A percentile compares a stretch with the other conserved stretches of the same genome.
phyloP scores from a whole-genome alignment of 1,140 invertebrate genomes.

The Schlechtendalia chinensis region DNA sequence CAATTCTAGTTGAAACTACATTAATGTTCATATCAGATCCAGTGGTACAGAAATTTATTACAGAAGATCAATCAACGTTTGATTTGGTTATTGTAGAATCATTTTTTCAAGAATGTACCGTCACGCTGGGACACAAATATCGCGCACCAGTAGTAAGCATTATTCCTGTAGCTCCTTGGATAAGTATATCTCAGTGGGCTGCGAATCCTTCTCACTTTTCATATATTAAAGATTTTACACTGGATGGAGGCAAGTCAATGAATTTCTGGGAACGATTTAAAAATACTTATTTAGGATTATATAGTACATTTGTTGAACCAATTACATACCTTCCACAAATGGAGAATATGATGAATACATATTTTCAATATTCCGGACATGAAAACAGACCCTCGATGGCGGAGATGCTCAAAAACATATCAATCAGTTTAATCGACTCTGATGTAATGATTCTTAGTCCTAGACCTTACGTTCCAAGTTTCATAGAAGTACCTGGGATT shows the following conservation, averaged over 20 bases:
- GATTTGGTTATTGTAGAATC: conserved; percentile 52
- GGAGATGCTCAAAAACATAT: conserved; percentile 56
- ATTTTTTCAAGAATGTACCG: conserved; percentile 51
- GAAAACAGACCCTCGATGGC: conserved; percentile 51
- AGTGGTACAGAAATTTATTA: conserved; percentile 22
- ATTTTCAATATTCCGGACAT: conserved; percentile 22
- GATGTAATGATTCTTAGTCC: conserved; percentile 54
- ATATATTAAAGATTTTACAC: conserved; percentile 45
- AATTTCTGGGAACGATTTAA: conserved; percentile 18
- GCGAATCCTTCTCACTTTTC: conserved; percentile 41
- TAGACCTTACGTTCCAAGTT: conserved; percentile 58
- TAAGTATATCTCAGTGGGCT: neutral
- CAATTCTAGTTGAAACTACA: neutral
- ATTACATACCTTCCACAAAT: conserved; percentile 6
- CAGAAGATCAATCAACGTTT: conserved; percentile 40
- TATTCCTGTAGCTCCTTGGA: conserved; percentile 10
- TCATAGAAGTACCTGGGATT: conserved; percentile 64
- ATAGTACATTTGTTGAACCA: neutral
- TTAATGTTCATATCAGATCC: neutral
- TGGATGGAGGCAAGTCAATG: conserved; percentile 32
- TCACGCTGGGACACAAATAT: conserved; percentile 54
- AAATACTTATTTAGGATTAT: conserved; percentile 26
- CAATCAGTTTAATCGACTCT: conserved; percentile 52
- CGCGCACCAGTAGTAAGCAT: conserved; percentile 28
- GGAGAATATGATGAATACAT: conserved; percentile 21